phyloP scores from a whole-genome alignment of 2,888 invertebrate genomes.

The Drosophila suboccidentalis region DNA sequence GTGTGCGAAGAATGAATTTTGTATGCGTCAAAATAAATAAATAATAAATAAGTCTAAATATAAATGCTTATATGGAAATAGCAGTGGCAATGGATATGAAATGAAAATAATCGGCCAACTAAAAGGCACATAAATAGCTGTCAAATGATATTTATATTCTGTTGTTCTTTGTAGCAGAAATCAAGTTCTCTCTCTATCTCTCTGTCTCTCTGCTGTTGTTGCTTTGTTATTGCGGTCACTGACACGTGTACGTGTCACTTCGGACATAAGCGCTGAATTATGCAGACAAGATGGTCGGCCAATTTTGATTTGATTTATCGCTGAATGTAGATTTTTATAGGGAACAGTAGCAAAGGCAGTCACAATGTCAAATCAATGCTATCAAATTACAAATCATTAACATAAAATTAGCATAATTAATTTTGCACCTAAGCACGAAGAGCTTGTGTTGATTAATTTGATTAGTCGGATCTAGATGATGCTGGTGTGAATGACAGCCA shows the following conservation, averaged over 20 bases:
- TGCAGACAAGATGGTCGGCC: slow-evolving; percentile 60
- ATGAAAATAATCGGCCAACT: slow-evolving; percentile 76
- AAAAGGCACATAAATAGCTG: slow-evolving; percentile 74
- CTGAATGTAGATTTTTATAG: slow-evolving; percentile 48
- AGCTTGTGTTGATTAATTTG: slow-evolving; percentile 47
- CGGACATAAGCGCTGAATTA: slow-evolving; percentile 66
- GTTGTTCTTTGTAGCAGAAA: slow-evolving; percentile 59
- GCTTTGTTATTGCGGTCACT: slow-evolving; percentile 63
- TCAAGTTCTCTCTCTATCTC: slow-evolving; percentile 19
- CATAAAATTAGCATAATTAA: slow-evolving; percentile 77
- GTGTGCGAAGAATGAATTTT: slow-evolving; percentile 29
- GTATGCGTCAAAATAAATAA: slow-evolving; percentile 35
- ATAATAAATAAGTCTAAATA: slow-evolving; percentile 44
- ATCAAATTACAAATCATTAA: slow-evolving; percentile 69
- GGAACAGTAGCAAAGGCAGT: slow-evolving; percentile 12
- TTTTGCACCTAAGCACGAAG: slow-evolving; percentile 42
- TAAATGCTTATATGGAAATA: slow-evolving; percentile 26
- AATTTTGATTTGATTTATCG: slow-evolving; percentile 72
- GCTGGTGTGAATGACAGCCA: slow-evolving; percentile 12
- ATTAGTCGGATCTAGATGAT: slow-evolving; percentile 31
- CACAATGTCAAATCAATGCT: slow-evolving; percentile 71
- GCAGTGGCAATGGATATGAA: slow-evolving; percentile 49
- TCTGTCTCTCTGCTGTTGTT: slow-evolving; percentile 23
- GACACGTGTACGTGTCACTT: slow-evolving; percentile 70
- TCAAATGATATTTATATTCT: slow-evolving; percentile 68